phyloP scores from a whole-genome alignment of 2,888 invertebrate genomes.

The Scaptomyza parva region DNA sequence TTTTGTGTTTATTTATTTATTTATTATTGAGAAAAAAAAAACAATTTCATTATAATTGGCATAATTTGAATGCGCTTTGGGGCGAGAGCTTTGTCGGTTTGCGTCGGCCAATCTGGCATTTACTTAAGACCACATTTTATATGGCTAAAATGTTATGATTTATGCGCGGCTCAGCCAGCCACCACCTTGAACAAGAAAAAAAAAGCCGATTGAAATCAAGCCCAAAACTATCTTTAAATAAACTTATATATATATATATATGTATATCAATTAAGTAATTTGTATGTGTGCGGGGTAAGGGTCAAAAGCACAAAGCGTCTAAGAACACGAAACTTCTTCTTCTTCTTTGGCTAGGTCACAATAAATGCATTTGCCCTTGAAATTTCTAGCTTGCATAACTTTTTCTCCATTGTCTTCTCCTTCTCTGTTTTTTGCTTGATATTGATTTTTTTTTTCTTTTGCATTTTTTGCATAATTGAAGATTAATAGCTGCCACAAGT shows the following conservation, averaged over 20 bases:
- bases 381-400: conserved; percentile 46
- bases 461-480: conserved; percentile 38
- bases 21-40: conserved; percentile 42
- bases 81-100: conserved; percentile 65
- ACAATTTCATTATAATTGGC: conserved; percentile 75
- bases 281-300: conserved; percentile 8
- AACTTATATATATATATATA: conserved; percentile 18
- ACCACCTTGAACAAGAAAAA: conserved; percentile 68
- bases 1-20: conserved; percentile 49
- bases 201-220: conserved; percentile 41
- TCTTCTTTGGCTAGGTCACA: not conserved
- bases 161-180: conserved; percentile 43
- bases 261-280: conserved; percentile 3
- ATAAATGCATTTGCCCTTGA: conserved; percentile 36
- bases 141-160: conserved; percentile 61
- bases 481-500: conserved; percentile 73
- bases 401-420: conserved; percentile 26
- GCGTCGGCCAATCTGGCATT: conserved; percentile 10
- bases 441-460: not conserved
- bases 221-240: conserved; percentile 19
- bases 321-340: conserved; percentile 56
- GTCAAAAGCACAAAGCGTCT: conserved; percentile 33
- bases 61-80: conserved; percentile 76
- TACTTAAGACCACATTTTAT: conserved; percentile 63
- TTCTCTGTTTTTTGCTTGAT: not conserved